These are phyloP conservation scores for Diadophis punctatus DNA, from an alignment of 2,113 vertebrate genomes.

Conservation along the genomic window DNA sequence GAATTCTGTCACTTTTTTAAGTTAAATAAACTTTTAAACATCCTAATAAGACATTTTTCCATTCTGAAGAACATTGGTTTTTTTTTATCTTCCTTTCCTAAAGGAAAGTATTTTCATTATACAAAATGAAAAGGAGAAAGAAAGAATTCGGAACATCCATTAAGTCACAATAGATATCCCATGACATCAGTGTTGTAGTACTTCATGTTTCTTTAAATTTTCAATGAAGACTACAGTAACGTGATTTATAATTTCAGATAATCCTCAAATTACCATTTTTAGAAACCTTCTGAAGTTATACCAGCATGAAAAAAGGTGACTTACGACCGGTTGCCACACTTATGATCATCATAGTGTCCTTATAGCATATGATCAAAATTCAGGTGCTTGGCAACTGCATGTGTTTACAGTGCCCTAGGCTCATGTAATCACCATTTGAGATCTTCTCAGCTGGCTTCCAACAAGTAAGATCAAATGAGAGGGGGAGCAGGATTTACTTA, in stretches of 20 bases:
- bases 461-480: not conserved
- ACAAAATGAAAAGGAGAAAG: not conserved
- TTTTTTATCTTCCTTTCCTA: not conserved
- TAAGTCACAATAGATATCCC: not conserved
- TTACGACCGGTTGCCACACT: not conserved
- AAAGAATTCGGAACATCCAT: not conserved
- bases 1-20: not conserved
- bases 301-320: not conserved
- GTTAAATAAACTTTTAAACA: not conserved
- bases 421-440: not conserved
- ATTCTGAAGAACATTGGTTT: not conserved
- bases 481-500: not conserved
- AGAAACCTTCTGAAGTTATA: not conserved
- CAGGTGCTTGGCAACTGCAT: not conserved
- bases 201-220: not conserved
- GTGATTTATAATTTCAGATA: not conserved
- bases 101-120: not conserved
- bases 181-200: not conserved
- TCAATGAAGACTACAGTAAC: not conserved
- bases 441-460: not conserved
- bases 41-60: not conserved
- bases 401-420: not conserved
- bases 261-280: not conserved
- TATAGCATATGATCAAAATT: not conserved
- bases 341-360: not conserved